These are phyloP conservation scores for Cardiocondyla obscurior DNA, from an alignment of 1,140 invertebrate genomes.

Conservation along the genomic window DNA sequence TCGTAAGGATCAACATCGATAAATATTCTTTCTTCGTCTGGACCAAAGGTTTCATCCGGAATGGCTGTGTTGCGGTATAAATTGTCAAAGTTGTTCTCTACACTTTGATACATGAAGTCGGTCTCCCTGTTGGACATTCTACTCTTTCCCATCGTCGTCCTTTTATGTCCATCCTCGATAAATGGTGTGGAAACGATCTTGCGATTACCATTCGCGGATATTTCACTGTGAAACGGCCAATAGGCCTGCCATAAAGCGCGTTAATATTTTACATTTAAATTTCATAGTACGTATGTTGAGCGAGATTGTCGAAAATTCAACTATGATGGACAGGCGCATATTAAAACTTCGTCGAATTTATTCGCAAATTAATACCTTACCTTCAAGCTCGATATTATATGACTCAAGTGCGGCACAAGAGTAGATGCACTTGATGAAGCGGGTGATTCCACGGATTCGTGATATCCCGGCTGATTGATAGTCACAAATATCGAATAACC, in stretches of 20 bases:
- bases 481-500: conserved; percentile 49
- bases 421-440: conserved; percentile 86
- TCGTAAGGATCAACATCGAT: conserved; percentile 81
- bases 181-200: conserved; percentile 67
- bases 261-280: conserved; percentile 30
- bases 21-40: conserved; percentile 81
- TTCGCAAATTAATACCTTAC: conserved; percentile 83
- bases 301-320: conserved; percentile 37
- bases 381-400: conserved; percentile 89
- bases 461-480: conserved; percentile 77
- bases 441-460: conserved; percentile 82
- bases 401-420: conserved; percentile 88
- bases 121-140: conserved; percentile 58
- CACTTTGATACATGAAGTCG: conserved; percentile 69
- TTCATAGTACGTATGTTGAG: not conserved
- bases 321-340: not conserved
- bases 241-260: conserved; percentile 77
- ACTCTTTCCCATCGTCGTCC: conserved; percentile 54
- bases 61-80: conserved; percentile 77
- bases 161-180: conserved; percentile 36
- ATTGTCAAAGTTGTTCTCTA: conserved; percentile 72
- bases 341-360: conserved; percentile 7
- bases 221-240: conserved; percentile 81
- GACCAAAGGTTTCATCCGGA: conserved; percentile 79
- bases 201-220: conserved; percentile 63